phyloP scores from a whole-genome alignment of 30 jellyfish, hydroid and myxozoan genomes.

The Calvadosia cruxmelitensis region DNA sequence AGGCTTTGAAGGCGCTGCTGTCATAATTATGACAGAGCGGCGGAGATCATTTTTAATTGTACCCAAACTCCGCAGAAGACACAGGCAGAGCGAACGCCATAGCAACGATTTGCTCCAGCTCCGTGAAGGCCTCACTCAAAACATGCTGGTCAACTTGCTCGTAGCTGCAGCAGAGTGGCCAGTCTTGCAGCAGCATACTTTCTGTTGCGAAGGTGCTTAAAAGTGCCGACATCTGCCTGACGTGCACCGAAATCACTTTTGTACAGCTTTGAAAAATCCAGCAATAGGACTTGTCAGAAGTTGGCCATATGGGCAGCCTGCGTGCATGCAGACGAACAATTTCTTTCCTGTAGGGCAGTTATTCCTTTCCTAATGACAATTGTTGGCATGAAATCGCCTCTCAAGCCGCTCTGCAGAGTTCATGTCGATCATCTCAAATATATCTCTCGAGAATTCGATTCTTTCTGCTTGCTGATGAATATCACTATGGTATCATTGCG shows the following conservation, averaged over 20 bases:
- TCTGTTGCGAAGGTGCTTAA: slow-evolving; percentile 6
- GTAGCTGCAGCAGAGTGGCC: slow-evolving; percentile 3
- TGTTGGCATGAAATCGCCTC: no score
- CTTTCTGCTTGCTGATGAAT: no score
- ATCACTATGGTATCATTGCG: no score
- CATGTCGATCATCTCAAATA: slow-evolving; percentile 10
- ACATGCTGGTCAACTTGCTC: not conserved
- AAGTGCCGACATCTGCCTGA: slow-evolving; percentile 9
- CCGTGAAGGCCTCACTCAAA: not conserved
- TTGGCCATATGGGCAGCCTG: no score
- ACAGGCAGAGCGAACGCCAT: slow-evolving; percentile 27
- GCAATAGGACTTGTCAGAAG: not conserved
- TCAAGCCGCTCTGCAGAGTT: slow-evolving; percentile 6
- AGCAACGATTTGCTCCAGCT: not conserved
- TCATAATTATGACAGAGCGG: no score
- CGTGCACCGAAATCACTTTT: not conserved
- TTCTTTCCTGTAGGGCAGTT: no score
- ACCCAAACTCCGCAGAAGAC: slow-evolving; percentile 25
- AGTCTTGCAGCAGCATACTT: slow-evolving; percentile 8
- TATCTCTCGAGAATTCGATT: no score
- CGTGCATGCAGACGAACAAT: no score
- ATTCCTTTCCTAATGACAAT: slow-evolving; percentile 14
- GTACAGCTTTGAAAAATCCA: slow-evolving; percentile 8
- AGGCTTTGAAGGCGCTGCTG: not conserved
- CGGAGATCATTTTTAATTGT: not conserved